These are phyloP conservation scores for Chelonus insularis DNA, from an alignment of 1,140 invertebrate species.

Conservation along the genomic window DNA sequence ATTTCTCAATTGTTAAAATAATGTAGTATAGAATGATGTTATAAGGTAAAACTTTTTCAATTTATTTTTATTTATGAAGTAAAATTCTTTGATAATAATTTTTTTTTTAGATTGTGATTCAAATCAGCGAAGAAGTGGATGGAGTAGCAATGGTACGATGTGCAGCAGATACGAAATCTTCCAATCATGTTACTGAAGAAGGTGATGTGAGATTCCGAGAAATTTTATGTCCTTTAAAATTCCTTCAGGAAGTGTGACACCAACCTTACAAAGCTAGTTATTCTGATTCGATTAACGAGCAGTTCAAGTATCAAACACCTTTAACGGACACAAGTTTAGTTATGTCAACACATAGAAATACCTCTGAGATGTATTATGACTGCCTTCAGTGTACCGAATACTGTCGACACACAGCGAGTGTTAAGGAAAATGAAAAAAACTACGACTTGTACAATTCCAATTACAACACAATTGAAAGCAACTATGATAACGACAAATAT, in stretches of 20 bases:
- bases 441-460: slow-evolving; percentile 19
- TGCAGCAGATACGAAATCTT: slow-evolving; percentile 80
- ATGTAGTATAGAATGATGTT: too few relatives aligned
- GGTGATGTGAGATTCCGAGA: slow-evolving; percentile 68
- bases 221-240: slow-evolving; percentile 74
- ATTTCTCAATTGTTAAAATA: too few relatives aligned
- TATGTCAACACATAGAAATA: slow-evolving; percentile 1
- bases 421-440: slow-evolving; percentile 13
- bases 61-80: too few relatives aligned
- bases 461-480: slow-evolving; percentile 7
- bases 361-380: slow-evolving; percentile 57
- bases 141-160: slow-evolving; percentile 93
- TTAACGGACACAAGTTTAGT: slow-evolving; percentile 26
- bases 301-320: slow-evolving; percentile 23
- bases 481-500: neutral
- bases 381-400: slow-evolving; percentile 56
- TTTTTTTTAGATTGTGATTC: slow-evolving; percentile 73
- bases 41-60: too few relatives aligned
- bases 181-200: slow-evolving; percentile 74
- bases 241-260: slow-evolving; percentile 83
- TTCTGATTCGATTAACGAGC: slow-evolving; percentile 39
- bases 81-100: too few relatives aligned
- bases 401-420: slow-evolving; percentile 42
- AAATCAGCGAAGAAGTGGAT: slow-evolving; percentile 86
- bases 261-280: slow-evolving; percentile 48